These are phyloP conservation scores for Acrobasis suavella DNA, from an alignment of 2,888 invertebrate species.

Conservation along the genomic window DNA sequence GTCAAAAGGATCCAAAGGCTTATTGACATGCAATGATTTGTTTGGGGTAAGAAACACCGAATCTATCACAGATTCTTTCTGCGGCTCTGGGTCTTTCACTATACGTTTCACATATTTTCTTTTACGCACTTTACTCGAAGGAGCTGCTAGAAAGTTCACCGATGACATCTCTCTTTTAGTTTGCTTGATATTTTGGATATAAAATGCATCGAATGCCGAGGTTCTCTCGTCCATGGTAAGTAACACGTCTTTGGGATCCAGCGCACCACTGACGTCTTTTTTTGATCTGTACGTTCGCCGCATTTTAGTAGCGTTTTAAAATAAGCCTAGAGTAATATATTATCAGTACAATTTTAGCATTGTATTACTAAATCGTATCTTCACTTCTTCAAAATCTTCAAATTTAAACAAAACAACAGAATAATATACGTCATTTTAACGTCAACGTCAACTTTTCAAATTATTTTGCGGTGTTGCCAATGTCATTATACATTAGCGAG, in stretches of 20 bases:
- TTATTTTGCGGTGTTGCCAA: no score
- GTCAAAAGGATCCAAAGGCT: constrained; percentile 66
- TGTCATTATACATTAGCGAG: no score
- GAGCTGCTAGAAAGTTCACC: constrained; percentile 45
- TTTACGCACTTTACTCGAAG: constrained; percentile 64
- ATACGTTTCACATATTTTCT: constrained; percentile 69
- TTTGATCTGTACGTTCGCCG: constrained; percentile 68
- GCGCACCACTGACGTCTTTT: constrained; percentile 53
- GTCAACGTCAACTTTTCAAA: no score
- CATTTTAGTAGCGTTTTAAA: constrained; percentile 43
- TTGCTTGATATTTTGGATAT: constrained; percentile 73
- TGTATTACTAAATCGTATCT: no score
- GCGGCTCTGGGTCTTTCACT: constrained; percentile 53
- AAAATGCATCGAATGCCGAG: constrained; percentile 70
- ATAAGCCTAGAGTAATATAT: neutral
- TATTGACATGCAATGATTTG: constrained; percentile 71
- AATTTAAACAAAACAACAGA: neutral
- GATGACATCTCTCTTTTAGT: constrained; percentile 67
- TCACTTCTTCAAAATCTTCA: neutral
- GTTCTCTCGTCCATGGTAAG: constrained; percentile 59
- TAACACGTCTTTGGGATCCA: constrained; percentile 61
- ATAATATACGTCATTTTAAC: neutral
- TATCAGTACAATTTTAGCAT: neutral
- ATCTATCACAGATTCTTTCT: constrained; percentile 41
- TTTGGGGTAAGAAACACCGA: constrained; percentile 68